phyloP scores from a whole-genome alignment of 1,140 invertebrate species.

The Latrodectus geometricus region DNA sequence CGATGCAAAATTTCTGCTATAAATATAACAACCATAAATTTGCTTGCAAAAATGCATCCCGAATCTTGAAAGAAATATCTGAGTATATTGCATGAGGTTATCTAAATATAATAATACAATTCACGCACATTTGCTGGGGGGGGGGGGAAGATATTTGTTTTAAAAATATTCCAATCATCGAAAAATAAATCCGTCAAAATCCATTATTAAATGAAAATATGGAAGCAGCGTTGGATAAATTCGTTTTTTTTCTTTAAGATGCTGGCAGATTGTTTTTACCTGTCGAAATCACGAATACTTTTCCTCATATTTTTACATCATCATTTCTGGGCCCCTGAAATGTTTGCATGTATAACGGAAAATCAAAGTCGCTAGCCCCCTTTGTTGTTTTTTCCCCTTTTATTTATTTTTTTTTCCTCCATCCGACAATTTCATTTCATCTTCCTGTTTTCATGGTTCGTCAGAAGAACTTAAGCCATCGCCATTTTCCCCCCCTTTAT shows the following conservation, averaged over 20 bases:
- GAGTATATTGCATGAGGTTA: too few species aligned
- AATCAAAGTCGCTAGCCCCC: not conserved
- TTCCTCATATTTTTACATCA: slow-evolving; percentile 5
- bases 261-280: not conserved
- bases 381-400: not conserved
- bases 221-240: too few species aligned
- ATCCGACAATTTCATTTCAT: not conserved
- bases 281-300: not conserved
- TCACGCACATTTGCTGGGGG: too few species aligned
- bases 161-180: not conserved
- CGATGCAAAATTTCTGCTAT: too few species aligned
- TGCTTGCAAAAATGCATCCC: too few species aligned
- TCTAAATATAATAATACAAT: too few species aligned
- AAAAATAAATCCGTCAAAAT: not conserved
- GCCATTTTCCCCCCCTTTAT: not conserved
- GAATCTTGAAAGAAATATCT: too few species aligned
- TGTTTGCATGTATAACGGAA: not conserved
- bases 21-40: too few species aligned
- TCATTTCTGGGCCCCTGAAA: not conserved
- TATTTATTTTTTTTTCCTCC: not conserved
- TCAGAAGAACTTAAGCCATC: not conserved
- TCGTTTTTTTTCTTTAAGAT: too few species aligned
- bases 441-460: too few species aligned
- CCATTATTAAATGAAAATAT: too few species aligned
- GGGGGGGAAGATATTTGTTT: too few species aligned